Base-by-base conservation (phyloP, 1,140 invertebrate species). In the Anagrus nilaparvatae region DNA sequence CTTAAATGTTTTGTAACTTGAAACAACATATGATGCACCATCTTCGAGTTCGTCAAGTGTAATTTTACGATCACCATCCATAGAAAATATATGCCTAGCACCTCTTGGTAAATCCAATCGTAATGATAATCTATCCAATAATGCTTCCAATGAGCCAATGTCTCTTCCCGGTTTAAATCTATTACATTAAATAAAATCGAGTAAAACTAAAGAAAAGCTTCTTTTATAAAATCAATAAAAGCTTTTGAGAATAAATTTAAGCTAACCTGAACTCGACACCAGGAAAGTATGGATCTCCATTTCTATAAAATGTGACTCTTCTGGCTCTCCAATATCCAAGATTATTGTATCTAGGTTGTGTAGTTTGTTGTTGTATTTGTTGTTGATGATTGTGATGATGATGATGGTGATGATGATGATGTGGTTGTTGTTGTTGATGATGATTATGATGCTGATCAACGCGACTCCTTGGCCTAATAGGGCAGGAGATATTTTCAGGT, bases 1-100 rank as follows among this genome's bases (percentile, higher is more conserved):
- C 79, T 91, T 89, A 66, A 93, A 89, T n/a, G 81, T 82, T 61
- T 89, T 90, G 55, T 87, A 88, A 10, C 85, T 89, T 3, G 89
- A 91, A 6, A 89, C 86, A 40, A 95, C 84, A 60, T 95, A 95
- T 8, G 82, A 84, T n/a, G 81, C 80, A 10, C 87, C 87, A 55
- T 91, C 87, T 56, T 89, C 81, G 29, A 96, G 69, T 52, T 95
- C 87, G 35, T 89, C 87, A 18, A 96, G 68, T 46, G 78, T 76
- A 52, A 82, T 77, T 50, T 92, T 84, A 28, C 85, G 72, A 46
- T 83, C 78, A 0, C 91, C 91, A 48, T 92, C 87, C 77, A 90
- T 82, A 0, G 84, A 83, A 60, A 94, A 96, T 40, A 96, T 82
- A 60, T 90, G 88, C 31, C 87, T 69, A 24, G 85, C 86, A n/a